Percentiles rank a stretch among this genome's conserved stretches.
Conservation (phyloP, 2,888 invertebrate genomes). For the Agonum fuliginosum region DNA sequence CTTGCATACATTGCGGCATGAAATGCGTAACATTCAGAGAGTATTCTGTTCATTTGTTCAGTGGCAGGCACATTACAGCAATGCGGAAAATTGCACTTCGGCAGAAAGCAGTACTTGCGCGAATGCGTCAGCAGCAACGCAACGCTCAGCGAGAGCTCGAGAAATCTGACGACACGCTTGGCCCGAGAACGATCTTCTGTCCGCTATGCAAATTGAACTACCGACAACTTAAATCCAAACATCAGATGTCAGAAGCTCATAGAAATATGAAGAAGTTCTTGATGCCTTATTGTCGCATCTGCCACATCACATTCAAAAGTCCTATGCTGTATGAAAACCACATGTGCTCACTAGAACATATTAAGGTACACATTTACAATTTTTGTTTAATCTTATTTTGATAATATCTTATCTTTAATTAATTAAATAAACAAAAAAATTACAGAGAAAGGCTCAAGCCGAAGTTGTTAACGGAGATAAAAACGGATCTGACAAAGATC, state of each 20-base stretch:
- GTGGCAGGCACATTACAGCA: constrained; percentile 82
- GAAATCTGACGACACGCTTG: constrained; percentile 79
- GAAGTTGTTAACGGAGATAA: constrained; percentile 70
- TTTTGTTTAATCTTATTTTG: constrained; percentile 42
- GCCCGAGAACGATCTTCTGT: constrained; percentile 71
- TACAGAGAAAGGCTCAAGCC: constrained; percentile 76
- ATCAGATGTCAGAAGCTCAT: constrained; percentile 87
- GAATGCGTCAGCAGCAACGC: constrained; percentile 87
- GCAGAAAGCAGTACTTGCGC: constrained; percentile 83
- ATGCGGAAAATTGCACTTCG: constrained; percentile 85
- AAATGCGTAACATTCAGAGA: constrained; percentile 85
- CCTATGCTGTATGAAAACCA: constrained; percentile 91
- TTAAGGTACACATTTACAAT: constrained; percentile 77
- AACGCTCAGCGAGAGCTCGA: constrained; percentile 87
- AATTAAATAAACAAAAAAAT: constrained; percentile 58
- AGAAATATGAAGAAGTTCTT: constrained; percentile 90
- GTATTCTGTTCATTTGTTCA: constrained; percentile 84
- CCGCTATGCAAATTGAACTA: constrained; percentile 72
- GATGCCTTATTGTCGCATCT: constrained; percentile 87
- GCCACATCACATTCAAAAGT: constrained; percentile 85
- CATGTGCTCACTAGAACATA: constrained; percentile 86
- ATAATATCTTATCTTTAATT: constrained; percentile 57
- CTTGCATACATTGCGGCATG: constrained; percentile 86
- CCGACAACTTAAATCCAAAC: constrained; percentile 79
- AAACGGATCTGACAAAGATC: constrained; percentile 72